These are phyloP conservation scores for Penaeus japonicus DNA, from an alignment of 1,140 invertebrate genomes.

Conservation along the genomic window DNA sequence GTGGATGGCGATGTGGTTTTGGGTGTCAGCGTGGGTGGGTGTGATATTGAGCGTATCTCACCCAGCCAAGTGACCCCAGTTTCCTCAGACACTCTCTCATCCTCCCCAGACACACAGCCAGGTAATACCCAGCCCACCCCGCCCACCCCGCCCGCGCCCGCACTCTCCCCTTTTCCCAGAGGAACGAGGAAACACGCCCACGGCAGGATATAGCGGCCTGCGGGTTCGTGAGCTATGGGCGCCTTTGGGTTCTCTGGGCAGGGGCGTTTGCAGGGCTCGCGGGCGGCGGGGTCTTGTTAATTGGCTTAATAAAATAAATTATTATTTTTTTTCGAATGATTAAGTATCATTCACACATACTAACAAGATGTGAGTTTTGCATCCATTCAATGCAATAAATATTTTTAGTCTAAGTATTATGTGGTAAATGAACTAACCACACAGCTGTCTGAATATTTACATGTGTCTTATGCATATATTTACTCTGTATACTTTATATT, in stretches of 20 bases:
- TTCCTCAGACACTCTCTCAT: conserved; percentile 42
- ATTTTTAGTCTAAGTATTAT: no score
- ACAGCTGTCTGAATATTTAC: no score
- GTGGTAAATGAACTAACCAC: no score
- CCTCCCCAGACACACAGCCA: conserved; percentile 46
- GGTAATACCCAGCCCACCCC: conserved; percentile 19
- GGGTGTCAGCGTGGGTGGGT: conserved; percentile 16
- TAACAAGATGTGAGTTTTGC: no score
- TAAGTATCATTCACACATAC: no score
- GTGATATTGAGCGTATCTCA: conserved; percentile 39
- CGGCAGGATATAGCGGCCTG: not conserved
- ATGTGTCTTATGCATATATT: no score
- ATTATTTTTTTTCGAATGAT: no score
- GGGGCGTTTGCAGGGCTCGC: not conserved
- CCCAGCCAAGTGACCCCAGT: conserved; percentile 45
- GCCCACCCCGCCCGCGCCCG: not conserved
- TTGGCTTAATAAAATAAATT: no score
- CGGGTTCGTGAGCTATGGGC: not conserved
- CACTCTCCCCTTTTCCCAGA: not conserved
- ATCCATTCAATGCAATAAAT: no score
- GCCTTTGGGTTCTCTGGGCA: not conserved
- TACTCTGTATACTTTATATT: no score
- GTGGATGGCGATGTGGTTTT: conserved; percentile 25
- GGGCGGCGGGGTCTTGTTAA: not conserved
- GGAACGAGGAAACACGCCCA: not conserved